Evolutionary conservation across 2,113 vertebrate species (phyloP), one percentile per base, ranked within the genome.

Genomic region (Cheirogaleus medius): DNA sequence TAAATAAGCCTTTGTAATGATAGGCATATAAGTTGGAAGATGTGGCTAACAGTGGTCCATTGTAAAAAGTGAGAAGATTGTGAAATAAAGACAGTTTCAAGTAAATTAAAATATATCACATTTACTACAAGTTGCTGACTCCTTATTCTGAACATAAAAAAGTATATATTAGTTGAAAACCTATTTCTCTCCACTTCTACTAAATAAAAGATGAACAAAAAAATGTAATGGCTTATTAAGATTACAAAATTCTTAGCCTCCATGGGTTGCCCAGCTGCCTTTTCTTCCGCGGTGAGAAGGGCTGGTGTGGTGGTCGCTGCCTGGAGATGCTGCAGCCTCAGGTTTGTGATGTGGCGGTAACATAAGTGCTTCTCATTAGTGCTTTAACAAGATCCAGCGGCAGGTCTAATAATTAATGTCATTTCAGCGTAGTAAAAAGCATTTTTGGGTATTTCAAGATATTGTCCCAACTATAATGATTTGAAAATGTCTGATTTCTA

Each of bases 61-160:
- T 92, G 64, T 39, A 37, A 87, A 81, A 77, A 66, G 56, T 21
- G 27, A 27, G n/a, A 60, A 73, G n/a, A 82, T 12, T 27, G 9
- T 78, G 52, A 89, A 78, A 56, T 68, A 66, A 21, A 95, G 73
- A 52, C 12, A 42, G 80, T 54, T 78, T 74, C 56, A 68, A 83
- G 17, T 34, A 60, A 87, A 77, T 27, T 20, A 64, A 69, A 90
- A 60, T 37, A 11, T 27, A 44, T 71, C 52, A 32, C 44, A 47
- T 64, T 81, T 39, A 58, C 12, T 21, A 2, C 54, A 86, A 32
- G 14, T 54, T 49, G 14, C 39, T 47, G 5, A 42, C 82, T 91
- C 23, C n/a, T 58, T 96, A 74, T 64, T 95, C 25, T 76, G 32
- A 89, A 91, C 54, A 76, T 27, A 32, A 87, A 71, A 83, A 87